phyloP scores from a whole-genome alignment of 2,113 vertebrate genomes.

The Nerophis ophidion region DNA sequence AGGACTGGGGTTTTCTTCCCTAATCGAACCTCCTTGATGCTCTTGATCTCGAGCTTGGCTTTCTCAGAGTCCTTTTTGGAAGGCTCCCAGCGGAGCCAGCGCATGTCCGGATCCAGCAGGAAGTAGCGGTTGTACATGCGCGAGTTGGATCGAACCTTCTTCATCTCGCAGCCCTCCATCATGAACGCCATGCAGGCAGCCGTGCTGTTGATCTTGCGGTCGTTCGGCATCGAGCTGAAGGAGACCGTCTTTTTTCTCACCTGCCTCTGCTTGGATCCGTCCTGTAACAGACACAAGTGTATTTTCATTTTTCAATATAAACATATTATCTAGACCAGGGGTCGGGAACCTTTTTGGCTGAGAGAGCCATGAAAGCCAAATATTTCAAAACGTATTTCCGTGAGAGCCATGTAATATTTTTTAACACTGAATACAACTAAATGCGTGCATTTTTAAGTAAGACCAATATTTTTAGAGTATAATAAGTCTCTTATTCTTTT shows the following conservation, averaged over 20 bases:
- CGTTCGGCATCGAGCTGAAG: conserved; percentile 88
- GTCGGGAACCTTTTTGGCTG: too few species aligned
- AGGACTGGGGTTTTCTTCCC: conserved; percentile 88
- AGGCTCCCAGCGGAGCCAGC: conserved; percentile 86
- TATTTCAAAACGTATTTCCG: too few species aligned
- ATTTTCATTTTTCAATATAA: too few species aligned
- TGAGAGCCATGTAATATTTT: too few species aligned
- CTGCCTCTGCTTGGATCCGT: conserved; percentile 81
- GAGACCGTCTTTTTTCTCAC: conserved; percentile 87
- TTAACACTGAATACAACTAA: too few species aligned
- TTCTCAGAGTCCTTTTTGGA: conserved; percentile 91
- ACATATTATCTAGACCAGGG: too few species aligned
- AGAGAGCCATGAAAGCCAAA: too few species aligned
- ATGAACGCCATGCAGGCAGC: conserved; percentile 90
- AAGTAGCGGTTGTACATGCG: conserved; percentile 93
- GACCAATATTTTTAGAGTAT: too few species aligned
- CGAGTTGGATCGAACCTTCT: conserved; percentile 90
- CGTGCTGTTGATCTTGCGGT: conserved; percentile 88
- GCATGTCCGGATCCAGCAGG: conserved; percentile 83
- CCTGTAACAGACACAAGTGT: conserved; percentile 62
- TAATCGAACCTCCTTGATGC: conserved; percentile 85
- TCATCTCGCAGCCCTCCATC: conserved; percentile 92
- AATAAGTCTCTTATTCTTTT: too few species aligned
- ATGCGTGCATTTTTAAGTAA: too few species aligned
- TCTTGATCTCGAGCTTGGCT: conserved; percentile 88